Percentiles rank a stretch among this genome's conserved stretches.
These are phyloP conservation scores for Allobates femoralis DNA, from an alignment of 2,797 vertebrate species.

Conservation along the genomic window DNA sequence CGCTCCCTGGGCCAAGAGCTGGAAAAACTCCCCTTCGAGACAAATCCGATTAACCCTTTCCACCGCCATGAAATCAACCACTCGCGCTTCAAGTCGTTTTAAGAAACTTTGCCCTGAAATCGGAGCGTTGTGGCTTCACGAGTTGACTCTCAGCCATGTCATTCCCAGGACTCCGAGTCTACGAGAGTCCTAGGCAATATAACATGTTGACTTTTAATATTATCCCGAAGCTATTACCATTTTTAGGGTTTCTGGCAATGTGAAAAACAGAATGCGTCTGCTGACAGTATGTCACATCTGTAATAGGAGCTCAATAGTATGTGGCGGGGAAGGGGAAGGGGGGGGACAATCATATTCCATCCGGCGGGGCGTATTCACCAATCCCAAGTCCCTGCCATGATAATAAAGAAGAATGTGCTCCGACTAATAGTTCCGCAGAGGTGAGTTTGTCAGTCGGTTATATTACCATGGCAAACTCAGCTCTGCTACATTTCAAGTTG, in stretches of 20 bases:
- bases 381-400: not conserved
- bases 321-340: not conserved
- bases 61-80: not conserved
- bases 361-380: not conserved
- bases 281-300: constrained; percentile 6
- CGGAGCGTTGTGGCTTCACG: constrained; percentile 39
- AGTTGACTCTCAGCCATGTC: constrained; percentile 41
- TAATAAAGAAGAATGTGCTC: not conserved
- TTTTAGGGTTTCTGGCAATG: constrained; percentile 27
- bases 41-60: constrained; percentile 30
- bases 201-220: constrained; percentile 48
- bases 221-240: constrained; percentile 29
- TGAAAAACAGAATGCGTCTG: constrained; percentile 33
- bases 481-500: constrained; percentile 13
- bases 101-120: not conserved
- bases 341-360: not conserved
- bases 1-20: constrained; percentile 6
- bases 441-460: not conserved
- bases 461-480: not conserved
- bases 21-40: constrained; percentile 11
- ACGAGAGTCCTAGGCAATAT: constrained; percentile 41
- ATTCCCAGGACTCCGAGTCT: constrained; percentile 45
- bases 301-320: constrained; percentile 25
- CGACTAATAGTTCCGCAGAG: not conserved
- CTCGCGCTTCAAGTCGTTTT: not conserved